Percentiles rank a stretch among this genome's conserved stretches.
phyloP scores from a whole-genome alignment of 2,113 vertebrate genomes.

The Catharus bicknelli region DNA sequence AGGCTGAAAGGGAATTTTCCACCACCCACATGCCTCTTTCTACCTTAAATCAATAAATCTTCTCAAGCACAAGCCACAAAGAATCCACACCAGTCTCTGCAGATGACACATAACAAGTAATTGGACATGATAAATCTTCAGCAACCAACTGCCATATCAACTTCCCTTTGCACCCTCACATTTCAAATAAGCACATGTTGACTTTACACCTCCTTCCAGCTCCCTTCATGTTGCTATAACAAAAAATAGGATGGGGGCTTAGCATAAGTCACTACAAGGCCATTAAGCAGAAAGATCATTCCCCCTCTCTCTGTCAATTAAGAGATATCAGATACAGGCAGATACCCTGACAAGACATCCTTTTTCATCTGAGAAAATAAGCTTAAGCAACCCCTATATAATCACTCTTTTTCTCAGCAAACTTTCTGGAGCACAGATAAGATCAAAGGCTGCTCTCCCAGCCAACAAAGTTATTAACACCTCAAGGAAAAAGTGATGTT shows the following conservation, averaged over 20 bases:
- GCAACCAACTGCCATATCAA: background rate
- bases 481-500: background rate
- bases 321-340: background rate
- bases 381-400: background rate
- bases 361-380: slow-evolving; percentile 35
- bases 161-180: background rate
- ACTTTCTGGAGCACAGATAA: slow-evolving; percentile 10
- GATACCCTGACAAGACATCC: background rate
- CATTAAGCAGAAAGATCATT: background rate
- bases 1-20: slow-evolving; percentile 49
- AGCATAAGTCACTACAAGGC: background rate
- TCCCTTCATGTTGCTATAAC: background rate
- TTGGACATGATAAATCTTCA: background rate
- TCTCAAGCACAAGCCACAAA: background rate
- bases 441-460: slow-evolving; percentile 40
- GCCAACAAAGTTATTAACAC: slow-evolving; percentile 7
- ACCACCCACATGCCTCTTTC: slow-evolving; percentile 11
- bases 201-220: background rate
- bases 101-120: background rate
- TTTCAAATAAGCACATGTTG: background rate
- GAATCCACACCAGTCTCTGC: background rate
- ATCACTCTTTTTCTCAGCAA: background rate
- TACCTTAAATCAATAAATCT: background rate
- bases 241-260: background rate
- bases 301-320: background rate